phyloP scores from a whole-genome alignment of 2,113 vertebrate genomes.

The Python bivittatus region DNA sequence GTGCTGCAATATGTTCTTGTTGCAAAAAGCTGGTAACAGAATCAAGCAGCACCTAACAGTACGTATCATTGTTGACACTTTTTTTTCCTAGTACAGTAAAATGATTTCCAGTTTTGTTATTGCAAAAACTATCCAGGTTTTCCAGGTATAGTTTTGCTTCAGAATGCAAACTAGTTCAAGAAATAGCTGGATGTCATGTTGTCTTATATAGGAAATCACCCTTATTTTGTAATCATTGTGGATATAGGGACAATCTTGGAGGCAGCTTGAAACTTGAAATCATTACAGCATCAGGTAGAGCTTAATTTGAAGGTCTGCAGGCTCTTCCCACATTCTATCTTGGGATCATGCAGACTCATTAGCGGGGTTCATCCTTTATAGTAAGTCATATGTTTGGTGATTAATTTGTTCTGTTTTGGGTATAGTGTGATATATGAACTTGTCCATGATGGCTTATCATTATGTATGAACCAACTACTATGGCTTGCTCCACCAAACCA shows the following conservation, averaged over 20 bases:
- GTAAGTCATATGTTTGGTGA: not conserved
- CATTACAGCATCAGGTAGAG: not conserved
- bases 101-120: not conserved
- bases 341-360: not conserved
- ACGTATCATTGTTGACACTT: not conserved
- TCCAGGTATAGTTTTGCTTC: not conserved
- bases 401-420: not conserved
- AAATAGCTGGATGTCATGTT: not conserved
- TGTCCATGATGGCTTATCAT: not conserved
- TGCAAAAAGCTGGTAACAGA: not conserved
- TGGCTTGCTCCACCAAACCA: not conserved
- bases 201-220: not conserved
- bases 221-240: not conserved
- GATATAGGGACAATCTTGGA: not conserved
- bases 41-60: not conserved
- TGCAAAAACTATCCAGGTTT: not conserved
- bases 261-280: not conserved
- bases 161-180: not conserved
- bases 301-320: not conserved
- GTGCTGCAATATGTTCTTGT: not conserved
- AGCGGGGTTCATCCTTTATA: not conserved
- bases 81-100: not conserved
- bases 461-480: not conserved
- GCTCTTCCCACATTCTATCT: not conserved
- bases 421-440: not conserved